Evolutionary conservation across 1,140 invertebrate genomes (phyloP).

Genomic region (Aphis craccivora): DNA sequence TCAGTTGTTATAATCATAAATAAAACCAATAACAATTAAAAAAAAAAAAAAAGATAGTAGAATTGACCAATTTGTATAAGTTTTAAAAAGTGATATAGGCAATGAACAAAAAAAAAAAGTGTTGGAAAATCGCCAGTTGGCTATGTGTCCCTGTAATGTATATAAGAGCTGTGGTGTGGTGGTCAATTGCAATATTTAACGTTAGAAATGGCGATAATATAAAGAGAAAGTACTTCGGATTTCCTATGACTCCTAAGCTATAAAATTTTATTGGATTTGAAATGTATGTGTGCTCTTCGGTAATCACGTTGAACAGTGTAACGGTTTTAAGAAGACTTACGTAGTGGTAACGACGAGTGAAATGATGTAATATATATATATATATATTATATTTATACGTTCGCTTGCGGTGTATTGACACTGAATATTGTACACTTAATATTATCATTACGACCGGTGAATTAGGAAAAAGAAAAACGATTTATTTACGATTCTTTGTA

Average conservation of each 20-base stretch:
- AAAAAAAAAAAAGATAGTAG: neutral
- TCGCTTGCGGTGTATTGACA: neutral
- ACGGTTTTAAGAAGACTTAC: slow-evolving; percentile 10
- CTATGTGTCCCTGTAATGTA: neutral
- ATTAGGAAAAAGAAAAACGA: neutral
- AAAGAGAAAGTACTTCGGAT: neutral
- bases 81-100: neutral
- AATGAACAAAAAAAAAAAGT: neutral
- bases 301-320: neutral
- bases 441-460: slow-evolving; percentile 3
- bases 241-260: neutral
- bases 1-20: too few relatives aligned
- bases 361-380: neutral
- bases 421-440: neutral
- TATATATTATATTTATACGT: neutral
- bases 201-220: neutral
- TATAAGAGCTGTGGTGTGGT: neutral
- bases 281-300: neutral
- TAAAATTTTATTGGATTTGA: slow-evolving; percentile 3
- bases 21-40: neutral
- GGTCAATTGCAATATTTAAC: slow-evolving; percentile 1
- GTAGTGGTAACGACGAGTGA: neutral
- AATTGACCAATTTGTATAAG: neutral
- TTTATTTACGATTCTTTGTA: neutral
- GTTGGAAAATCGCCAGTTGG: neutral